Evolutionary conservation across 2,888 invertebrate species (phyloP), one percentile per base, ranked within the genome.

Genomic region (Smittia sp.): DNA sequence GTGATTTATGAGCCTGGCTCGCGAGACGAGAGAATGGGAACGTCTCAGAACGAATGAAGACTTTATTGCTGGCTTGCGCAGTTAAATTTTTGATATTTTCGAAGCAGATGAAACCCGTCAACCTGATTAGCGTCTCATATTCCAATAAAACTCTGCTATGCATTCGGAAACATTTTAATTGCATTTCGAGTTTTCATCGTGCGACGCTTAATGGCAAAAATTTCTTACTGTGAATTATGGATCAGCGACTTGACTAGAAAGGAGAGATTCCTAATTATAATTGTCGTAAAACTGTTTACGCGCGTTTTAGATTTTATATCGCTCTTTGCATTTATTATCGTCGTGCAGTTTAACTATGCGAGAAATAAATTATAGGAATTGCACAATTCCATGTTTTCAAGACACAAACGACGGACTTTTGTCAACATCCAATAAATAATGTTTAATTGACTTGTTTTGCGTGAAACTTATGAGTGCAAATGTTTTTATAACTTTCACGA

Each of bases 81-180:
- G n/a, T 46, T 46, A 46, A 46, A 46, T 13, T n/a, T 58, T 58
- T 58, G 58, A 58, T 22, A 58, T 58, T 58, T 46, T 22, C 58
- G 58, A 58, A 58, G 22, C 58, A 58, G 58, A 58, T 58, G 58
- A 58, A 18, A 58, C 6, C 1, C 58, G 58, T 22, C 22, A 58
- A 22, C 58, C 58, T 58, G 58, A 58, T 58, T 58, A 58, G 58
- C 58, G 22, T 58, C 58, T 58, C 46, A 15, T 46, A 46, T 46
- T 20, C 22, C 58, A 58, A 58, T 58, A 58, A 58, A 65, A 65
- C 7, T 15, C 22, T 62, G 7, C 24, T 63, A 63, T 63, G n/a
- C n/a, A n/a, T n/a, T 66, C 15, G 32, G 25, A 46, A 68, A 68
- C 68, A 68, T 68, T 68, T 68, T 68, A 68, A 68, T 68, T 68